phyloP scores from a whole-genome alignment of 2,888 invertebrate genomes.

The Nysson spinosus region DNA sequence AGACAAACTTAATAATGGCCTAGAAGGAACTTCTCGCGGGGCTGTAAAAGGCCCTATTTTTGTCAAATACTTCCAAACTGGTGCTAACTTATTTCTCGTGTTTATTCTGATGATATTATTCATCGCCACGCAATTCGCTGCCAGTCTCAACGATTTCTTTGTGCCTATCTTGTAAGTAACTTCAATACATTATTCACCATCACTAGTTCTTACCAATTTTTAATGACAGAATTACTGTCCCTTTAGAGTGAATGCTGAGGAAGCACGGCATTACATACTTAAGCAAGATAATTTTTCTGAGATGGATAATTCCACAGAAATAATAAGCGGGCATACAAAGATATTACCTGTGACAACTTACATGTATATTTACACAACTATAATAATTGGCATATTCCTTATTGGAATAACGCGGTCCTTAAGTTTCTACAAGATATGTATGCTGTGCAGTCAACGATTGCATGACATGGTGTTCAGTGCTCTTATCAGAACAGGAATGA shows the following conservation, averaged over 20 bases:
- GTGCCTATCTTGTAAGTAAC: slow-evolving; percentile 75
- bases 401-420: slow-evolving; percentile 78
- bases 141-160: slow-evolving; percentile 84
- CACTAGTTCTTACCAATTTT: too few relatives aligned
- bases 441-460: slow-evolving; percentile 78
- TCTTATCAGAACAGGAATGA: slow-evolving; percentile 80
- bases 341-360: slow-evolving; percentile 74
- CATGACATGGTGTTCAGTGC: slow-evolving; percentile 80
- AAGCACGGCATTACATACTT: slow-evolving; percentile 59
- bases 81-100: slow-evolving; percentile 78
- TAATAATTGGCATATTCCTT: slow-evolving; percentile 77
- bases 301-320: slow-evolving; percentile 17
- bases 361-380: slow-evolving; percentile 81
- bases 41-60: slow-evolving; percentile 76
- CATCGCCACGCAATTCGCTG: slow-evolving; percentile 80
- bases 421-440: slow-evolving; percentile 77
- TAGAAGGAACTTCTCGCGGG: slow-evolving; percentile 77
- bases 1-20: slow-evolving; percentile 63
- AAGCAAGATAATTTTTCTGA: slow-evolving; percentile 2
- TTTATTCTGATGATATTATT: slow-evolving; percentile 78
- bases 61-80: slow-evolving; percentile 79
- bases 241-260: slow-evolving; percentile 81
- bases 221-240: slow-evolving; percentile 14
- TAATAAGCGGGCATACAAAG: slow-evolving; percentile 53
- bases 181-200: too few relatives aligned